These are phyloP conservation scores for Thecophora atra DNA, from an alignment of 2,888 invertebrate species.

Conservation along the genomic window DNA sequence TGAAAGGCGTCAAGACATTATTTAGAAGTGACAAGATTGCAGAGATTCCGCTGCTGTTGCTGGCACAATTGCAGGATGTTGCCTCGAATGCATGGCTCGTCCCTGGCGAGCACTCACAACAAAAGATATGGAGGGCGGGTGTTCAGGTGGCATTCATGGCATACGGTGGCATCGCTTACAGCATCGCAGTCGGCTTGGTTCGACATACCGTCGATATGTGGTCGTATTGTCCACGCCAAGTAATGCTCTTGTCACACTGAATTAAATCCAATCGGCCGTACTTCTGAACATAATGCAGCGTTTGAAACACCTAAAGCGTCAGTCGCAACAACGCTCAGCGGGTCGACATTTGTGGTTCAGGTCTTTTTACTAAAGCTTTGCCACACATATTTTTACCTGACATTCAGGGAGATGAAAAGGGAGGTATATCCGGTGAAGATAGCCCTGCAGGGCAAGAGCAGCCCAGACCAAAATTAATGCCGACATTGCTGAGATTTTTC, in stretches of 20 bases:
- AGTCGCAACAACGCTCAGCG: conserved; percentile 27
- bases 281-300: conserved; percentile 41
- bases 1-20: conserved; percentile 61
- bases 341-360: not conserved
- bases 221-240: conserved; percentile 15
- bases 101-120: not conserved
- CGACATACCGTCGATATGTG: not conserved
- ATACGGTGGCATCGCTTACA: not conserved
- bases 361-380: not conserved
- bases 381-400: too few species aligned
- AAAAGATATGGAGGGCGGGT: not conserved
- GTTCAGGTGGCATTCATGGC: not conserved
- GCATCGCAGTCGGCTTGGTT: not conserved
- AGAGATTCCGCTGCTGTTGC: conserved; percentile 3
- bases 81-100: not conserved
- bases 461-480: not conserved
- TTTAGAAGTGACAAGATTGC: conserved; percentile 56
- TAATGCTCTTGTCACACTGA: conserved; percentile 50
- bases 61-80: not conserved
- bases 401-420: not conserved
- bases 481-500: conserved; percentile 14
- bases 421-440: not conserved
- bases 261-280: conserved; percentile 43
- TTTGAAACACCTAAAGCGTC: conserved; percentile 32
- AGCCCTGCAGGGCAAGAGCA: not conserved